Percentiles rank a stretch among this genome's conserved stretches.
phyloP scores from a whole-genome alignment of 1,140 invertebrate species.

The Zophobas morio region DNA sequence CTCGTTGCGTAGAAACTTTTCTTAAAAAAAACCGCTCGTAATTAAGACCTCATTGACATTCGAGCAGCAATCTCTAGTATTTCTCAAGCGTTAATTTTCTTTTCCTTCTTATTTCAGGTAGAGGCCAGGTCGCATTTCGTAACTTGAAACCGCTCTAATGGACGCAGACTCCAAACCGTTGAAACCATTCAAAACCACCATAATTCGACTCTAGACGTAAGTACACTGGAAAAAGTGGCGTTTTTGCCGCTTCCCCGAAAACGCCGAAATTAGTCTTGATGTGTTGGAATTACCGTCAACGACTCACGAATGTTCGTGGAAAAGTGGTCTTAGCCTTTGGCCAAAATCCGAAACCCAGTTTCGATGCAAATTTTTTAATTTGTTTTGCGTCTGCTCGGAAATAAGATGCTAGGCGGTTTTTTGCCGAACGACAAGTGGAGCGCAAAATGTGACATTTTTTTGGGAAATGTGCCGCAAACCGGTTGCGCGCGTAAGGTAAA shows the following conservation, averaged over 20 bases:
- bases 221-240: neutral
- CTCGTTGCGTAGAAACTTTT: neutral
- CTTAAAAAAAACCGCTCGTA: neutral
- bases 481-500: no score
- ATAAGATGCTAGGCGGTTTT: no score
- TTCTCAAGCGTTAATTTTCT: slow-evolving; percentile 12
- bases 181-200: slow-evolving; percentile 3
- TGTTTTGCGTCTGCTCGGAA: slow-evolving; percentile 13
- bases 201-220: slow-evolving; percentile 29
- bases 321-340: slow-evolving; percentile 11
- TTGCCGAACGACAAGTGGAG: no score
- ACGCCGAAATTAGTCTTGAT: neutral
- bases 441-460: no score
- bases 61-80: neutral
- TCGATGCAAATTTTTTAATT: slow-evolving; percentile 39
- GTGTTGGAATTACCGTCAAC: neutral
- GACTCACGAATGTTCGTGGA: slow-evolving; percentile 2
- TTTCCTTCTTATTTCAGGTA: slow-evolving; percentile 21
- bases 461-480: no score
- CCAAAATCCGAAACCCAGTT: slow-evolving; percentile 16
- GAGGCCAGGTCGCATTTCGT: slow-evolving; percentile 31
- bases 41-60: neutral
- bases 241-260: neutral
- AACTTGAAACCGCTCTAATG: slow-evolving; percentile 34
- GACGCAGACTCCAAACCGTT: slow-evolving; percentile 18